phyloP scores from a whole-genome alignment of 2,113 vertebrate genomes.

The Aegithalos caudatus region DNA sequence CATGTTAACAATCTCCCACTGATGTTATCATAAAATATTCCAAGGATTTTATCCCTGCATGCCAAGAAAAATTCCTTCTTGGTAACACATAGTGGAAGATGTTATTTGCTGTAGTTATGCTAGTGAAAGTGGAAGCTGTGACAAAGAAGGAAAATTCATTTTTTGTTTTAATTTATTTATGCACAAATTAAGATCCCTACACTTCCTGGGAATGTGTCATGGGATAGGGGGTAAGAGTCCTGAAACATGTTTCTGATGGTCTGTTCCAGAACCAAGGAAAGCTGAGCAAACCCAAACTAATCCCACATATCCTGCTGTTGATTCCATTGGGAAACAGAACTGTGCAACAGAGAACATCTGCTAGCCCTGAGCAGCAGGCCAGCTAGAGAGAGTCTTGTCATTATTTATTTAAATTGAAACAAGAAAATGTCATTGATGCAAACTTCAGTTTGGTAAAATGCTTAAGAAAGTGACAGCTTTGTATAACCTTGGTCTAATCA shows the following conservation, averaged over 20 bases:
- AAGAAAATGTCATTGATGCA: neutral
- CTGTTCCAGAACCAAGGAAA: neutral
- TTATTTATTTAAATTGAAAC: neutral
- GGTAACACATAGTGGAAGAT: neutral
- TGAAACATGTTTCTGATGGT: neutral
- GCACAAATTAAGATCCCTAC: neutral
- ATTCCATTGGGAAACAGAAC: neutral
- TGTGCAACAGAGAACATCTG: neutral
- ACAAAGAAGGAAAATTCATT: neutral
- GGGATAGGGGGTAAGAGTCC: neutral
- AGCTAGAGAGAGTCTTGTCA: neutral
- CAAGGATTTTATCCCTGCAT: neutral
- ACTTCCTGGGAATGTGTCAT: neutral
- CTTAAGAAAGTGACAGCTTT: slow-evolving; percentile 1
- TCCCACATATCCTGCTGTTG: neutral
- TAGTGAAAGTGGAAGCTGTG: neutral
- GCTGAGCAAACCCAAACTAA: neutral
- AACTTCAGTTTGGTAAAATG: neutral
- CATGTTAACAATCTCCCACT: neutral
- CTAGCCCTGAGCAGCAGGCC: neutral
- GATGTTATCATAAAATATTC: neutral
- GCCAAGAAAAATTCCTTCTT: neutral
- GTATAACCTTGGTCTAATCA: neutral
- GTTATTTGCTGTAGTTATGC: neutral
- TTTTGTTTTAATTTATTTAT: neutral